Base-by-base conservation (phyloP, 2,888 invertebrate species). In the Acleris emargana region DNA sequence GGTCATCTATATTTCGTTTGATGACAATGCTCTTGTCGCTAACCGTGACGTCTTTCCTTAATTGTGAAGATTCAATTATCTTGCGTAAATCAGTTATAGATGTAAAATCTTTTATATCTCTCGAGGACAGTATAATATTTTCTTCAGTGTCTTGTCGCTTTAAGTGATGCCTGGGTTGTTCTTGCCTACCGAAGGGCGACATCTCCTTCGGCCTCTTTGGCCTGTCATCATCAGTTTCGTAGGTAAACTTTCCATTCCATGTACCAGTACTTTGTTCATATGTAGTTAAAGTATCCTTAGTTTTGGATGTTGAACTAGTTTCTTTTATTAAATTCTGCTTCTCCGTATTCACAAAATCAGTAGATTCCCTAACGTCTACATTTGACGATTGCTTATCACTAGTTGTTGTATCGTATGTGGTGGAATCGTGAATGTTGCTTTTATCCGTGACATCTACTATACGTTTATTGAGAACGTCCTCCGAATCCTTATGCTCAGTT, bases 161-260 rank as follows among this genome's bases (percentile, higher is more conserved):
- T 43, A 92, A 74, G 62, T 91, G 92, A 69, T 89, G 91, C 68
- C 83, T 85, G 16, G 90, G 90, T 69, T 84, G 82, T 71, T 91
- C 91, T 38, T 87, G 81, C 67, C 79, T 82, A n/a, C 88, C 89
- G 72, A 89, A 90, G 13, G 91, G 91, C 62, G 91, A 89, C 80
- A 85, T 83, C 75, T 90, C 79, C 72, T 89, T 90, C 0, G 89
- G 89, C 71, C 73, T 82, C 72, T 85, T 88, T 16, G 90, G 89
- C 68, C 88, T 86, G 55, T 88, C 89, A 60, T 89, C 87, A 59
- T 90, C 88, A 69, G 85, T 93, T 78, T 94, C 94, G 70, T 93
- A 92, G 20, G 83, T 79, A 68, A 94, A 94, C 72, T 93, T 93
- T 13, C 94, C 94, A 66, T 94, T 94, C 94, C 94, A 94, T 11